Percentiles rank a stretch among this genome's conserved stretches.
These are phyloP conservation scores for Lasioglossum marginatum DNA, from an alignment of 2,888 invertebrate genomes.

Conservation along the genomic window DNA sequence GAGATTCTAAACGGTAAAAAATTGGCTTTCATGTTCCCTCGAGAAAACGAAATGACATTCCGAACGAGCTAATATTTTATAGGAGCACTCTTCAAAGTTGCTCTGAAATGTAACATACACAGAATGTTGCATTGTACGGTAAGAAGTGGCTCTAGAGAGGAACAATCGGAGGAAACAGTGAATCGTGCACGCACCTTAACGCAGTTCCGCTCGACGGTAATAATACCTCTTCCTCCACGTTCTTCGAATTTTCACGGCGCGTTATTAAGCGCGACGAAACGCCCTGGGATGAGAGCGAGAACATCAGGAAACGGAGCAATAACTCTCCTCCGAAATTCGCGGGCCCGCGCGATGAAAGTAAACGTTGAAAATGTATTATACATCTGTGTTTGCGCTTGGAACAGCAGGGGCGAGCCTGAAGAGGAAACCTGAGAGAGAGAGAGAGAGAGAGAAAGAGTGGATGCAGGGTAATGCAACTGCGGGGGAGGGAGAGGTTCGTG, in stretches of 20 bases:
- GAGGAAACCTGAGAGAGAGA: conserved; percentile 13
- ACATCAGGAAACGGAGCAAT: background rate
- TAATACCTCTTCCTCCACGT: background rate
- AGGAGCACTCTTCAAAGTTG: too few relatives aligned
- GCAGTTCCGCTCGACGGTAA: background rate
- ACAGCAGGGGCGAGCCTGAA: conserved; percentile 21
- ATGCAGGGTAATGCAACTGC: conserved; percentile 49
- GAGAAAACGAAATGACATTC: too few relatives aligned
- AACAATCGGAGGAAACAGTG: background rate
- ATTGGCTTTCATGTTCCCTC: too few relatives aligned
- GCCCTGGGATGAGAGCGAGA: background rate
- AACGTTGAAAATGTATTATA: conserved; percentile 62
- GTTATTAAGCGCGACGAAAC: conserved; percentile 10
- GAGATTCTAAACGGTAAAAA: too few relatives aligned
- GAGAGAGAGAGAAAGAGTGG: too few relatives aligned
- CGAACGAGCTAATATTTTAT: too few relatives aligned
- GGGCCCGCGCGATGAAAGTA: conserved; percentile 45
- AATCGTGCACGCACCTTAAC: background rate
- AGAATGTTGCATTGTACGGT: too few relatives aligned
- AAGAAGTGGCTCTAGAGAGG: background rate
- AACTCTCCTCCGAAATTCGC: conserved; percentile 42
- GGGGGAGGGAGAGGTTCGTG: conserved; percentile 52
- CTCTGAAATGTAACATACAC: too few relatives aligned
- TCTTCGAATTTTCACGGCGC: background rate
- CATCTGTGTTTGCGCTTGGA: conserved; percentile 50